Evolutionary conservation across 2,797 vertebrate genomes (phyloP).

Genomic region (Oreochromis mossambicus): DNA sequence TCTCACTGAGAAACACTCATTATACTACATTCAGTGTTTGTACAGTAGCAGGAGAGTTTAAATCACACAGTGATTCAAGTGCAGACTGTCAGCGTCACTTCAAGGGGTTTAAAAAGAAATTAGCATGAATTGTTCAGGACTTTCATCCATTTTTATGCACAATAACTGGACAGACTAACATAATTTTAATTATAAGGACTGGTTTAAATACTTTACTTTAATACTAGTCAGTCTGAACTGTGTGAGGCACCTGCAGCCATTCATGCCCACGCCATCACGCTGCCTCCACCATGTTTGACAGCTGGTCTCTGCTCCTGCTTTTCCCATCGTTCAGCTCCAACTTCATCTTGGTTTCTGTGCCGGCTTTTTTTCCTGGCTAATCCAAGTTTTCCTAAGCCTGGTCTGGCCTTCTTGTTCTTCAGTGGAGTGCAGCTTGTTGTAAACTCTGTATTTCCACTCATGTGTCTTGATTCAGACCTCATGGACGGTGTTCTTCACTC

Average conservation of each 20-base stretch:
- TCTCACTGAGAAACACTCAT: background rate
- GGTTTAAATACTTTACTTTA: background rate
- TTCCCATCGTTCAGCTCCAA: background rate
- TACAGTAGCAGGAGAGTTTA: background rate
- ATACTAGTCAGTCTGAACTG: background rate
- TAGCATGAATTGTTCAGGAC: background rate
- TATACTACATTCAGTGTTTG: background rate
- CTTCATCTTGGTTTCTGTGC: background rate
- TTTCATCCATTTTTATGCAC: fast-evolving
- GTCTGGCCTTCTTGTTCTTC: background rate
- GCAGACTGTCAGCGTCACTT: background rate
- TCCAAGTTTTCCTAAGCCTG: background rate
- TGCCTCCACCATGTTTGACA: too few relatives aligned
- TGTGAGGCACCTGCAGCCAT: background rate
- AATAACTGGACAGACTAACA: background rate
- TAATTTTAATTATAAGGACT: background rate
- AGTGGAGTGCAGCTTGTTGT: background rate
- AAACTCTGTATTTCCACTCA: background rate
- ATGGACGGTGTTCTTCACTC: background rate
- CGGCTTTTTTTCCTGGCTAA: background rate
- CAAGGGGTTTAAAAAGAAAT: background rate
- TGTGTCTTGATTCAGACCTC: fast-evolving
- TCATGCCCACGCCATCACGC: background rate
- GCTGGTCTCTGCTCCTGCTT: background rate
- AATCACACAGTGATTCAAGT: background rate